Evolutionary conservation across 1,140 invertebrate genomes (phyloP), one percentile per base, ranked within the genome.

Genomic region (Drosophila ohnishii): DNA sequence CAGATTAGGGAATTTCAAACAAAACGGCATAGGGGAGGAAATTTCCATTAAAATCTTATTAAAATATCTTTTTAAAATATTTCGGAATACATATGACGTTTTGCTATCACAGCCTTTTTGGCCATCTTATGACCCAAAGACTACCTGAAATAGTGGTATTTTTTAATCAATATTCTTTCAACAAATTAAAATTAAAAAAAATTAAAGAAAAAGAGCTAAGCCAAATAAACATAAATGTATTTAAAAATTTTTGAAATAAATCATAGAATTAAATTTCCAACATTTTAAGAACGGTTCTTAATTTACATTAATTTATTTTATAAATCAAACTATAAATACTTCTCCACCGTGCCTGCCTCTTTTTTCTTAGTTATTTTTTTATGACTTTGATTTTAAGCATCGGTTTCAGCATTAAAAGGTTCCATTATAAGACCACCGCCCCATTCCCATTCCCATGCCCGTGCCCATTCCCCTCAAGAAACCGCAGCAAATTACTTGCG

Each of bases 341-440:
- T 37, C 5, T 14, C 64, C 60, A 66, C 65, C 16, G 47, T 40
- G 16, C 13, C 39, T 11, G 10, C 5, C 7, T 42, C 25, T 35
- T 47, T 64, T 39, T n/a, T 22, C n/a, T 37, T 58, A 30, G 16
- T 25, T 39, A 2, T n/a, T 13, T 45, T 78, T 72, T 78, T 81
- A 73, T 79, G 67, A 59, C 72, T 74, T 80, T 77, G 79, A 80
- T 84, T 88, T 87, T 88, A 88, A 87, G 82, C 84, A 84, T 80
- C 76, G 76, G 73, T 80, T 87, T 80, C 83, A 80, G 63, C 83
- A 87, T 87, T 87, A 87, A 87, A 87, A 88, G 88, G 83, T 83
- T 88, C 76, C 80, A 87, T 87, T 87, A 83, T 80, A 71, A 35
- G 67, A 71, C 67, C 71, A 77, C 72, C 75, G n/a, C 64, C 62